Evolutionary conservation across 2,113 vertebrate genomes (phyloP), one percentile per base, ranked within the genome.

Genomic region (Nothocercus nigrocapillus): DNA sequence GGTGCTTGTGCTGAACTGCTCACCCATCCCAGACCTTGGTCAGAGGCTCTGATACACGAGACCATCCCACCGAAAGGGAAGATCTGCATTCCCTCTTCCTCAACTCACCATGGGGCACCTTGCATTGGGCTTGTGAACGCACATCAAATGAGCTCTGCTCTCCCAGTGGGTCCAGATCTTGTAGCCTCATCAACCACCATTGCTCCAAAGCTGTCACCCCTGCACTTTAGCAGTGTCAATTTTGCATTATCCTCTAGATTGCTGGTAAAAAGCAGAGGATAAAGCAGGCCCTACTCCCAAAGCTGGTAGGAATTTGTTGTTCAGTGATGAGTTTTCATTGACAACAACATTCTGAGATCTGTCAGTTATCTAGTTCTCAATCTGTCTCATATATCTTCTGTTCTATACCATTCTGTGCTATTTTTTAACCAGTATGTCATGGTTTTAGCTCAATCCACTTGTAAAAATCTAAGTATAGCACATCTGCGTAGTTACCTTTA

Each of bases 401-500:
- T 42, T 96, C 96, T 82, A 59, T 95, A 94, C 94, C 91, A 94
- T 88, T 88, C 89, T 89, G 89, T 95, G 91, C 91, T 95, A 96
- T 96, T 95, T 95, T 96, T 95, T 87, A 80, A 94, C 83, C 94
- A 95, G 78, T 63, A 74, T 96, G 95, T 93, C 95, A 95, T 70
- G 87, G 81, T 87, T 96, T 97, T 96, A 96, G 89, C 95, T 94
- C 94, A 96, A 93, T 94, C 72, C 75, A 49, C 75, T 80, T 14
- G 67, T 77, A 96, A 77, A 95, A 91, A 87, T 77, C 96, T 95
- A 97, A 94, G 96, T 96, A 95, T 96, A 96, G 94, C 70, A 42
- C 82, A 96, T 95, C 93, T 96, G 89, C 95, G 93, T 96, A 96
- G 94, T 94, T 97, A 92, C 93, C 90, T 95, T 94, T 95, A 94